A percentile compares a stretch with the other conserved stretches of the same genome.
Evolutionary conservation across 37 sponge, comb jelly and placozoan species (phyloP).

Genomic region (Spongia lamella): DNA sequence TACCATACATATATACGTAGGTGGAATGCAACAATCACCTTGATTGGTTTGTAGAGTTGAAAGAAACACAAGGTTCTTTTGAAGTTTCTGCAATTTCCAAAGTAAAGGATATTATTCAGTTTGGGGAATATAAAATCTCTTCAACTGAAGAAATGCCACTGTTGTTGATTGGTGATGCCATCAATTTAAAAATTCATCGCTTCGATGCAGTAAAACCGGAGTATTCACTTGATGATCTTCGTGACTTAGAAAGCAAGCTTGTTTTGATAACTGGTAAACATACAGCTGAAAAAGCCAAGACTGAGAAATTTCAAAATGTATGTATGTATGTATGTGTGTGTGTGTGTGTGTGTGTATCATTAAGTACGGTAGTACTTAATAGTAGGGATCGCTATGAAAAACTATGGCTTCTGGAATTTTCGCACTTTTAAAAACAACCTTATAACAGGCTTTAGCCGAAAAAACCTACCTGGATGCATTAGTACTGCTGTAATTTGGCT

Average conservation of each 20-base stretch:
- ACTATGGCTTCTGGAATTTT: too few relatives aligned
- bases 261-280: constrained; percentile 21
- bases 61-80: not conserved
- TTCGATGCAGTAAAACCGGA: not conserved
- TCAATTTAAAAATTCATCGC: not conserved
- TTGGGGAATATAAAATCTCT: not conserved
- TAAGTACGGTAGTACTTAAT: too few relatives aligned
- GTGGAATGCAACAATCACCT: not conserved
- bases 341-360: too few relatives aligned
- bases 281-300: not conserved
- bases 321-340: too few relatives aligned
- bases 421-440: too few relatives aligned
- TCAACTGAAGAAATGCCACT: not conserved
- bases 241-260: constrained; percentile 21
- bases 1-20: too few relatives aligned
- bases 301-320: too few relatives aligned
- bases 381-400: too few relatives aligned
- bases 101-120: constrained; percentile 6
- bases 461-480: too few relatives aligned
- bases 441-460: too few relatives aligned
- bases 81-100: constrained; percentile 6
- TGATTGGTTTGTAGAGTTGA: constrained; percentile 3
- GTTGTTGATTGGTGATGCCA: not conserved
- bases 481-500: too few relatives aligned
- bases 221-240: constrained; percentile 13